Evolutionary conservation across 2,888 invertebrate genomes (phyloP), one percentile per base, ranked within the genome.

Genomic region (Leptinotarsa peninsularis): DNA sequence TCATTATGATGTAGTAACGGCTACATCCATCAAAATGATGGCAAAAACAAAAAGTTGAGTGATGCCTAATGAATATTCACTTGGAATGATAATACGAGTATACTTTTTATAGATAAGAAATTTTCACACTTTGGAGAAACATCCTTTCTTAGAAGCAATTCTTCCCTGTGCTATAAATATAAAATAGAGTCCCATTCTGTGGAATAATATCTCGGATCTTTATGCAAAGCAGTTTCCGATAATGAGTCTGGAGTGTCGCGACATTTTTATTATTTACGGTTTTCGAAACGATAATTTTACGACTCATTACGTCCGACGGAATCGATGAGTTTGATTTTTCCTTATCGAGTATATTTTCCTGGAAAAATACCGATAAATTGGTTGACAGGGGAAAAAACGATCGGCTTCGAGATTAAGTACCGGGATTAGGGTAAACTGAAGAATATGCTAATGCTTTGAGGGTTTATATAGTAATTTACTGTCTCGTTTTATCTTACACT

Each of bases 211-310:
- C 86, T 85, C 79, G 83, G 84, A 88, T 88, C 87, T 88, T 87
- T 88, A 88, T 88, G 87, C 87, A 88, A 88, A 88, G 85, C 87
- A 87, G 87, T 87, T 87, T 87, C 87, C 88, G 87, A 87, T 88
- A 88, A 88, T 88, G 87, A 87, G 84, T 85, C 74, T 58, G 70
- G 75, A 76, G 82, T 82, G 83, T 86, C 83, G 85, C 87, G 72
- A 74, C 85, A 86, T 87, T 87, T 87, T 83, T 86, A 87, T 87
- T 87, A 87, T 87, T 87, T 87, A 87, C 86, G 86, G 43, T 85
- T 66, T 85, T 85, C 85, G 82, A 85, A 86, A 87, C 85, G 88
- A 85, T 87, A 86, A 87, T 88, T 88, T 88, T 87, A 87, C 88
- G 88, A 86, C 85, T 88, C 88, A 88, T 88, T 88, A 87, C 87